Conservation (phyloP, 2,113 vertebrate genomes). For the Callochromis pleurospilus region DNA sequence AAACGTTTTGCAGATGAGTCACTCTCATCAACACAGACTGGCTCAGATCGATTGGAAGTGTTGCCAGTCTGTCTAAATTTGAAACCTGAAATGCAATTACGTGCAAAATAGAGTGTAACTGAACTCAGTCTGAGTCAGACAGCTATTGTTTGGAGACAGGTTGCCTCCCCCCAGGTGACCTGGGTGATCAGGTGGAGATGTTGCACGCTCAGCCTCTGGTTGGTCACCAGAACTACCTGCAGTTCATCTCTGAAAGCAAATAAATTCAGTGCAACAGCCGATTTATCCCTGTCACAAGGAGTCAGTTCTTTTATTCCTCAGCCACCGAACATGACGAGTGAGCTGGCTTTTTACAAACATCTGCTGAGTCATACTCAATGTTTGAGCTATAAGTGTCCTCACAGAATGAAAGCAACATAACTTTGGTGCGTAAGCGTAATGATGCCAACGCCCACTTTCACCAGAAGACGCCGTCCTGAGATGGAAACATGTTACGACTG, state of each 20-base stretch:
- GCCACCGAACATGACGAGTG: rapidly evolving
- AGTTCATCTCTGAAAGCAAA: neutral
- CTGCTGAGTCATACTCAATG: neutral
- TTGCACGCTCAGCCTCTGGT: neutral
- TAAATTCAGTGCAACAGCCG: neutral
- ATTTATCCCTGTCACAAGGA: neutral
- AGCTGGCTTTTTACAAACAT: neutral
- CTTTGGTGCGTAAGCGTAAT: neutral
- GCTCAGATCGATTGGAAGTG: neutral
- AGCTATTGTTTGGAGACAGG: neutral
- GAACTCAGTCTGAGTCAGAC: neutral
- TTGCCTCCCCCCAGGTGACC: neutral
- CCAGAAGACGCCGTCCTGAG: neutral
- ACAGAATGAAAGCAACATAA: neutral
- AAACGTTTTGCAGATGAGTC: neutral
- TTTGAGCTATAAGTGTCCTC: neutral
- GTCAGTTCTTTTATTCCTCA: neutral
- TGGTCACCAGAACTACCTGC: neutral
- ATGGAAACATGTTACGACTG: neutral
- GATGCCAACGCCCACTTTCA: neutral
- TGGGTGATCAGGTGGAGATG: neutral
- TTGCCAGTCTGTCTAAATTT: neutral
- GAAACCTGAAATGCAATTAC: neutral
- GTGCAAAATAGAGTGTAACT: rapidly evolving
- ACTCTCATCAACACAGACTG: neutral